These are phyloP conservation scores for Glossosoma conforme DNA, from an alignment of 1,140 invertebrate species.

Conservation along the genomic window DNA sequence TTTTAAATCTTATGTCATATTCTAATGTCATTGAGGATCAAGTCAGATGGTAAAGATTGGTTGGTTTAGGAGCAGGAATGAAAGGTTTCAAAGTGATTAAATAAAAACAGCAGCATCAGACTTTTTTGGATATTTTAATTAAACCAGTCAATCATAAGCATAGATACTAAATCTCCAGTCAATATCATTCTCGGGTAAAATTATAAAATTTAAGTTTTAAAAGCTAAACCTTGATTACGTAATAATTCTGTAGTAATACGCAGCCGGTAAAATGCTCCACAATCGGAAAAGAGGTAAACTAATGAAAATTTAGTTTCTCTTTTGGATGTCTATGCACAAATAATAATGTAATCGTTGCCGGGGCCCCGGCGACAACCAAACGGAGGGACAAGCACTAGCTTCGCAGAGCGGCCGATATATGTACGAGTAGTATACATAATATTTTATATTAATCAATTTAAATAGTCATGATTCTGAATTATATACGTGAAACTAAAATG, in stretches of 20 bases:
- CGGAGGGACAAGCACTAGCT: constrained; percentile 29
- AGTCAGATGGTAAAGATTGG: too few relatives aligned
- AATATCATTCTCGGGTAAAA: constrained; percentile 31
- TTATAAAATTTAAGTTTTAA: constrained; percentile 29
- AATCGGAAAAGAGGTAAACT: constrained; percentile 1
- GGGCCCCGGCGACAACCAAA: constrained; percentile 5
- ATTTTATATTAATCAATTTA: constrained; percentile 29
- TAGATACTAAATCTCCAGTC: constrained; percentile 29
- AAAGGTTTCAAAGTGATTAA: neutral
- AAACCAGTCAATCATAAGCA: constrained; percentile 31
- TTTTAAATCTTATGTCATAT: too few relatives aligned
- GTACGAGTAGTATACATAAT: too few relatives aligned
- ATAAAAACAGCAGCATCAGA: constrained; percentile 22
- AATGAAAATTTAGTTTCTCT: neutral
- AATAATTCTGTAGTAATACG: constrained; percentile 9
- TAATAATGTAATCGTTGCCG: neutral
- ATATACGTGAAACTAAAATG: constrained; percentile 29
- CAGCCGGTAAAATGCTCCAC: constrained; percentile 18
- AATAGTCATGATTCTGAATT: constrained; percentile 31
- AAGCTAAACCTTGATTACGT: constrained; percentile 25
- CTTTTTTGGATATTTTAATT: constrained; percentile 29
- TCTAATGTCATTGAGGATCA: too few relatives aligned
- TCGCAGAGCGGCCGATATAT: constrained; percentile 31
- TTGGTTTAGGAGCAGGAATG: too few relatives aligned
- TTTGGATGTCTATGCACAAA: constrained; percentile 6